Percentiles rank a stretch among this genome's conserved stretches.
These are phyloP conservation scores for Tamias sibiricus DNA, from an alignment of 2,113 vertebrate species.

Conservation along the genomic window DNA sequence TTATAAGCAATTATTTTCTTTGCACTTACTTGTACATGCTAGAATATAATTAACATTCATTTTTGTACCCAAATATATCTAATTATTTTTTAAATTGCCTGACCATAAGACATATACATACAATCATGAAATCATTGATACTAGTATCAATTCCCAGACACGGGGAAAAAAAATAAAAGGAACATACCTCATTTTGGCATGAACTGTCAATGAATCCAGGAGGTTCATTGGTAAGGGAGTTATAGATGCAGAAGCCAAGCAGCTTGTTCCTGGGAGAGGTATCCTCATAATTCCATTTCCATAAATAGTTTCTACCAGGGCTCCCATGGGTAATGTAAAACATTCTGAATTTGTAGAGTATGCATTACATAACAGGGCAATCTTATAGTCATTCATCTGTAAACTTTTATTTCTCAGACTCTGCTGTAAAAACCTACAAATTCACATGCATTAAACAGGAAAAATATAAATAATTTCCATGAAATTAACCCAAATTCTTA, in stretches of 20 bases:
- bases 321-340: constrained; percentile 98
- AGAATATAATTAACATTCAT: constrained; percentile 23
- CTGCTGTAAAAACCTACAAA: constrained; percentile 96
- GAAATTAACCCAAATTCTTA: constrained; percentile 6
- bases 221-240: constrained; percentile 98
- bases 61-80: constrained; percentile 31
- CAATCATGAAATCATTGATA: neutral
- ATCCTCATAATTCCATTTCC: constrained; percentile 95
- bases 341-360: constrained; percentile 99
- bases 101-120: neutral
- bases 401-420: constrained; percentile 97
- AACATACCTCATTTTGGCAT: constrained; percentile 98
- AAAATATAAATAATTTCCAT: constrained; percentile 57
- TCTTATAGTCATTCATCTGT: constrained; percentile 99
- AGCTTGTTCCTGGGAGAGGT: constrained; percentile 96
- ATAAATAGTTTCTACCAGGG: constrained; percentile 98
- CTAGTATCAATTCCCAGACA: neutral
- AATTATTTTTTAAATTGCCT: neutral
- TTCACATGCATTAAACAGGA: constrained; percentile 54
- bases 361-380: constrained; percentile 97
- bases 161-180: neutral
- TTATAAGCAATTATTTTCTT: constrained; percentile 6
- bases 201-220: constrained; percentile 97
- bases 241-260: constrained; percentile 95
- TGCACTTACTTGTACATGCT: neutral